phyloP scores from a whole-genome alignment of 2,888 invertebrate species.

The Microdon myrmicae region DNA sequence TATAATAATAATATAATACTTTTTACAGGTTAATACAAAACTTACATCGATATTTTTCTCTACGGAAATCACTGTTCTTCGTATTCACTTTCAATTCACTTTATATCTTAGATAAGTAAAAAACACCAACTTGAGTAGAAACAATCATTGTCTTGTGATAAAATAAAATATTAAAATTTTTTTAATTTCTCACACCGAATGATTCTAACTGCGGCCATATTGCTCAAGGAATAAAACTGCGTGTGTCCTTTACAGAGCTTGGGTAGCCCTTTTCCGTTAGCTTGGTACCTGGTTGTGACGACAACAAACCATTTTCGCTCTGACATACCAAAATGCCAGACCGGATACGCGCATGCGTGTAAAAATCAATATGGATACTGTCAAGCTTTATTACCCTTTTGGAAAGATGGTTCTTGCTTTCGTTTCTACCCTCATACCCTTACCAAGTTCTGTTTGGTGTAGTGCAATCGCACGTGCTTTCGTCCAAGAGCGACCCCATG shows the following conservation, averaged over 20 bases:
- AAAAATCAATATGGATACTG: slow-evolving; percentile 43
- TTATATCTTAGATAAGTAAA: too few relatives aligned
- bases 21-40: too few relatives aligned
- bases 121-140: too few relatives aligned
- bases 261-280: slow-evolving; percentile 24
- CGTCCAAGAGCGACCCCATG: too few relatives aligned
- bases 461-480: too few relatives aligned
- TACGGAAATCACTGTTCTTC: slow-evolving; percentile 1
- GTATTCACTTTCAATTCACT: slow-evolving; percentile 19
- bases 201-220: slow-evolving; percentile 46
- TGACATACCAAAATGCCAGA: slow-evolving; percentile 29
- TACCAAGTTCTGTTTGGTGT: too few relatives aligned
- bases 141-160: too few relatives aligned
- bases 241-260: slow-evolving; percentile 41
- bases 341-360: slow-evolving; percentile 36
- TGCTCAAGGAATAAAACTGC: slow-evolving; percentile 44
- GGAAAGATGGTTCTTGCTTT: too few relatives aligned
- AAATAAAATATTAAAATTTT: too few relatives aligned
- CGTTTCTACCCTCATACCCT: too few relatives aligned
- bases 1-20: too few relatives aligned
- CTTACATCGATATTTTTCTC: slow-evolving; percentile 1
- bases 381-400: slow-evolving; percentile 24
- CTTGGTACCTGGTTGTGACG: slow-evolving; percentile 25
- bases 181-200: slow-evolving; percentile 30
- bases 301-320: slow-evolving; percentile 33